Evolutionary conservation across 2,888 invertebrate species (phyloP), one percentile per base, ranked within the genome.

Genomic region (Lasioglossum morio): DNA sequence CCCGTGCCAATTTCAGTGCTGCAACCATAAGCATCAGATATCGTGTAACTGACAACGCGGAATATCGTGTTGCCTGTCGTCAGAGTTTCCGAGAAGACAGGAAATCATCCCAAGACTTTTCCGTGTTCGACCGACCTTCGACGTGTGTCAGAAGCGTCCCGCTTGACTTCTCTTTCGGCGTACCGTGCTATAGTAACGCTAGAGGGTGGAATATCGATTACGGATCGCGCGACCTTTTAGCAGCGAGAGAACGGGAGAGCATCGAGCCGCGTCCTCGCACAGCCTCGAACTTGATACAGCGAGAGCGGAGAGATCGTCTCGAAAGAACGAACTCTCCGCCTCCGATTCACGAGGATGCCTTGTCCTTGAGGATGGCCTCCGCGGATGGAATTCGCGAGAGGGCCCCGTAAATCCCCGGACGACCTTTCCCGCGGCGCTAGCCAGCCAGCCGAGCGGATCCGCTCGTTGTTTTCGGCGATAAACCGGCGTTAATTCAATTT

Each of bases 251-350:
- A 12, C 37, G 34, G n/a, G 69, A 46, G 37, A 30, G 12, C 76
- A 77, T 60, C 63, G n/a, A 84, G 34, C 16, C 79, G 74, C 57
- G 53, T 57, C 77, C 48, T 34, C 53, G n/a, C 53, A 2, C 27
- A 78, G 23, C 83, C 80, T 87, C 87, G 87, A 87, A 83, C 80
- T 86, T 80, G 87, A 86, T 86, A 86, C 81, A 63, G 12, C 37
- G 69, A 66, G 66, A 34, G 10, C 37, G 69, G 69, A 34, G 63
- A 27, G 66, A 66, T 34, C 66, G 34, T 69, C 69, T 69, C 37
- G 37, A 66, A 66, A 12, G 69, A 69, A 69, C 69, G 53, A 37
- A 69, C 46, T 27, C 46, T 23, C 76, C 53, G 69, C 69, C 69
- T 69, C 69, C 69, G 37, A 72, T 72, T 37, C 72, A 43, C 37